These are phyloP conservation scores for Cossypha polioptera DNA, from an alignment of 2,797 vertebrate species.

Conservation along the genomic window DNA sequence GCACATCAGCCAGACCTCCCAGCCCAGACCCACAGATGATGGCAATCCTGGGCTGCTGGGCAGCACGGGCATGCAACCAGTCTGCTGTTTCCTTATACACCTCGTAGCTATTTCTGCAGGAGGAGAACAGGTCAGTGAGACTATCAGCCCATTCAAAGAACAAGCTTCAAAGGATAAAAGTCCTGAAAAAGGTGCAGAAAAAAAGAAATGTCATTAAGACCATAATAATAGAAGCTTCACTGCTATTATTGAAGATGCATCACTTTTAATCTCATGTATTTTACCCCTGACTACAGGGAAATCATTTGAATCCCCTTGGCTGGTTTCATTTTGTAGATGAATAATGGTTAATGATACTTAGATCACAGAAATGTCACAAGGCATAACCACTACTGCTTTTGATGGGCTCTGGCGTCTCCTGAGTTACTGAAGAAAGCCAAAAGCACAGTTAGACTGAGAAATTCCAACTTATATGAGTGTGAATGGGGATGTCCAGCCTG, in stretches of 20 bases:
- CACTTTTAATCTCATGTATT: not conserved
- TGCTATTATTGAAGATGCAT: not conserved
- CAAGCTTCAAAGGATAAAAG: not conserved
- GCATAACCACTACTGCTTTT: not conserved
- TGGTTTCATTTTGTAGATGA: not conserved
- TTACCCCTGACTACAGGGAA: not conserved
- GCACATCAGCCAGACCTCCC: constrained; percentile 78
- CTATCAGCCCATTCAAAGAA: not conserved
- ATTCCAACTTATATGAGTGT: not conserved
- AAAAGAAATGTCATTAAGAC: not conserved
- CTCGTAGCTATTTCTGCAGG: constrained; percentile 14
- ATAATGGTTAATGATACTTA: not conserved
- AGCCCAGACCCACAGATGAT: constrained; percentile 84
- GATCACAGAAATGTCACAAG: not conserved
- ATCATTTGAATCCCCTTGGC: not conserved
- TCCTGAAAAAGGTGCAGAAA: not conserved
- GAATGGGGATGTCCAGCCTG: not conserved
- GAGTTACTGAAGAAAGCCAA: not conserved
- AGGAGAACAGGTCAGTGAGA: not conserved
- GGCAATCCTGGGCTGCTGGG: constrained; percentile 53
- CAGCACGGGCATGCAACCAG: not conserved
- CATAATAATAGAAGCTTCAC: not conserved
- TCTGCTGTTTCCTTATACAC: constrained; percentile 40
- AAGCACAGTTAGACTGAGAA: not conserved
- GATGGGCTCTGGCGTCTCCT: not conserved